Evolutionary conservation across 2,888 invertebrate genomes (phyloP).

Genomic region (Dastarcus helophoroides): DNA sequence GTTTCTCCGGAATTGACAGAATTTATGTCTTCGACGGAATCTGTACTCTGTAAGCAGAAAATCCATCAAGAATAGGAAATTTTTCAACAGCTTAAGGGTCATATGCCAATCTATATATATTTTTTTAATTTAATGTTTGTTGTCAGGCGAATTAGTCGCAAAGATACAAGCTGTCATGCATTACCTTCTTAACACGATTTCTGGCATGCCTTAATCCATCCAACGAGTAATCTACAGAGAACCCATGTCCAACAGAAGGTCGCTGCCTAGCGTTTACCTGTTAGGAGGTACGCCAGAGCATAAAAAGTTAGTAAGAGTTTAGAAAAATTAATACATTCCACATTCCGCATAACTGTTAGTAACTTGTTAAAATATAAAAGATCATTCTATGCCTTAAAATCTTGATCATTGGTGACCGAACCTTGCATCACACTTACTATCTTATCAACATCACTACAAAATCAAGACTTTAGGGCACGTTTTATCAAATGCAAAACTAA

Average conservation of each 20-base stretch:
- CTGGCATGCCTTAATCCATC: constrained; percentile 40
- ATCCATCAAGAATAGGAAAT: too few species aligned
- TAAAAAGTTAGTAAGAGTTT: constrained; percentile 29
- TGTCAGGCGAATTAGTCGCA: constrained; percentile 1
- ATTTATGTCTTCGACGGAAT: constrained; percentile 71
- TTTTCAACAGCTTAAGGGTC: too few species aligned
- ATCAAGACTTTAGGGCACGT: too few species aligned
- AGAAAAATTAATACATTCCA: too few species aligned
- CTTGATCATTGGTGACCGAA: too few species aligned
- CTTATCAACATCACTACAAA: too few species aligned
- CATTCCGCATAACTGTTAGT: too few species aligned
- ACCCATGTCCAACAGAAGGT: constrained; percentile 35
- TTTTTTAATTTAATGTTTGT: neutral
- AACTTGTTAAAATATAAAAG: too few species aligned
- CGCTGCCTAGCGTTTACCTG: constrained; percentile 35
- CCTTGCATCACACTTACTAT: too few species aligned
- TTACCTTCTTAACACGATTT: constrained; percentile 37
- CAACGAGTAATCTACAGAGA: constrained; percentile 40
- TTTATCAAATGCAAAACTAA: too few species aligned
- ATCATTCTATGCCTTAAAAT: too few species aligned
- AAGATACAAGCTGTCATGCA: too few species aligned
- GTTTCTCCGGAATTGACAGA: constrained; percentile 65
- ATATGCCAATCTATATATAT: constrained; percentile 1
- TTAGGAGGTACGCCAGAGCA: constrained; percentile 33
- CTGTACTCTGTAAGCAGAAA: constrained; percentile 67